phyloP scores from a whole-genome alignment of 2,797 vertebrate genomes.

The Petrocephalus sullivani region DNA sequence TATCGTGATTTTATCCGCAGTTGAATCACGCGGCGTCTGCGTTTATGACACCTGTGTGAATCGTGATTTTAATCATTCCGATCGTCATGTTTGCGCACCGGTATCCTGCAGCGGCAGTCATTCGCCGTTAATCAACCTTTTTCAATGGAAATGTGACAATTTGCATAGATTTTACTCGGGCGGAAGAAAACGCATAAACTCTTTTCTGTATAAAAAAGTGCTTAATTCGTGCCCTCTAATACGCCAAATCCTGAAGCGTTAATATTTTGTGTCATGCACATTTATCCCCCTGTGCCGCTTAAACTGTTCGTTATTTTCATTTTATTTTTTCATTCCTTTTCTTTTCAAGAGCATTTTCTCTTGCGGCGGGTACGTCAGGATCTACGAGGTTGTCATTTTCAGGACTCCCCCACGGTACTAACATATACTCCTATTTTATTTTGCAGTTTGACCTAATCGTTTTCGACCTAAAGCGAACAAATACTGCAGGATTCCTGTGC shows the following conservation, averaged over 20 bases:
- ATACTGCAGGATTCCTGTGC: conserved; percentile 6
- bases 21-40: not conserved
- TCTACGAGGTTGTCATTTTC: not conserved
- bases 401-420: not conserved
- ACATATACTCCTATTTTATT: not conserved
- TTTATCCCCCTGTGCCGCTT: not conserved
- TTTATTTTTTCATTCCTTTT: not conserved
- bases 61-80: not conserved
- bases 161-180: not conserved
- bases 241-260: not conserved
- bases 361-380: not conserved
- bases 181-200: not conserved
- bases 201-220: not conserved
- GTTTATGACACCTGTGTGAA: conserved; percentile 11
- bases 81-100: not conserved
- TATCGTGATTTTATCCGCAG: not conserved
- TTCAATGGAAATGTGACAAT: not conserved
- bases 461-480: conserved; percentile 7
- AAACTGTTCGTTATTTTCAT: not conserved
- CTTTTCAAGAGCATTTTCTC: not conserved
- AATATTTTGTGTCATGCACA: not conserved
- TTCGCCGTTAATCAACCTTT: not conserved
- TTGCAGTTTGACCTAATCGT: not conserved
- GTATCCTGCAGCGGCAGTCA: not conserved
- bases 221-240: not conserved